Conservation (phyloP, 1,140 invertebrate genomes). For the Polypedilum vanderplanki region DNA sequence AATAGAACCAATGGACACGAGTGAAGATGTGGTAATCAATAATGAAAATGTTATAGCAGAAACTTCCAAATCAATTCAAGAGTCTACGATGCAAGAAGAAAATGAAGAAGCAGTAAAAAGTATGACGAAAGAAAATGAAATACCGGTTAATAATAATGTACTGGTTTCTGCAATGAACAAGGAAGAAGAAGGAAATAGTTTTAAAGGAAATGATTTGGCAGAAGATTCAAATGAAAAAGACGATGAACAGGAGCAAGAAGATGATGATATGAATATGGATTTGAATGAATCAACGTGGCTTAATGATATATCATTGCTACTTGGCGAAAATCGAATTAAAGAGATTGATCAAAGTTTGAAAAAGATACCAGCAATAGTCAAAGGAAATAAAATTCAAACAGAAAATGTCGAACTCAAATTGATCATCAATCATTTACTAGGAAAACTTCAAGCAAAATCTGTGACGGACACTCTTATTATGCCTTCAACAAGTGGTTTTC, state of each 20-base stretch:
- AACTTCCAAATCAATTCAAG: not conserved
- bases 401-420: constrained; percentile 22
- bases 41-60: no score
- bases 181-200: no score
- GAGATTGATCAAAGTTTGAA: constrained; percentile 17
- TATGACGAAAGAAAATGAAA: not conserved
- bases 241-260: not conserved
- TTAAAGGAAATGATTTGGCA: no score
- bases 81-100: not conserved
- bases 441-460: not conserved
- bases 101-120: not conserved
- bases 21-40: no score
- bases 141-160: not conserved
- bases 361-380: not conserved
- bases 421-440: not conserved
- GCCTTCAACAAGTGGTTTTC: no score
- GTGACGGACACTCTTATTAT: not conserved
- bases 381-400: not conserved
- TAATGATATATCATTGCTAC: not conserved
- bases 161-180: no score
- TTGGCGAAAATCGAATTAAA: not conserved
- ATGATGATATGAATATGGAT: not conserved
- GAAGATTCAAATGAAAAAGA: not conserved
- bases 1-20: no score
- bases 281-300: not conserved